phyloP scores from a whole-genome alignment of 2,888 invertebrate genomes.

The Hirtodrosophila histrioides region DNA sequence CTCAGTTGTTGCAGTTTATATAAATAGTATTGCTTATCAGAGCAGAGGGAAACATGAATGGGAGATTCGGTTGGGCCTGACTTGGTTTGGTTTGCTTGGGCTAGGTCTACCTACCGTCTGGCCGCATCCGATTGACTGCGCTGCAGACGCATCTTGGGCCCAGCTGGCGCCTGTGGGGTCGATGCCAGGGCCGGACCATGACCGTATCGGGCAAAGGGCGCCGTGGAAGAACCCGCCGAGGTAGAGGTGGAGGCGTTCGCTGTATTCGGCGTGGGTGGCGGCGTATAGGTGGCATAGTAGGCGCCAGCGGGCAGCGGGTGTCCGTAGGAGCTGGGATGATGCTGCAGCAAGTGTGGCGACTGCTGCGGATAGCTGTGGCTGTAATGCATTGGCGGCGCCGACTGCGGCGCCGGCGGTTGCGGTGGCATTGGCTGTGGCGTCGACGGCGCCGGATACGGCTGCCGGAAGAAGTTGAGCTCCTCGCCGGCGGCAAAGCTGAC shows the following conservation, averaged over 20 bases:
- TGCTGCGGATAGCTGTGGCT: constrained; percentile 74
- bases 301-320: constrained; percentile 37
- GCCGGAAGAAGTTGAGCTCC: constrained; percentile 81
- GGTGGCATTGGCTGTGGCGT: constrained; percentile 72
- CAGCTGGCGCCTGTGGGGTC: constrained; percentile 61
- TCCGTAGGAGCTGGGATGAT: constrained; percentile 65
- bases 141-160: constrained; percentile 74
- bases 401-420: constrained; percentile 76
- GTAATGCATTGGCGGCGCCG: constrained; percentile 80
- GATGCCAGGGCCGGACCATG: constrained; percentile 60
- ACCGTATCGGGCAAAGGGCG: constrained; percentile 47
- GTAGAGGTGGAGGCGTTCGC: constrained; percentile 65
- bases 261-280: constrained; percentile 82
- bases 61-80: neutral
- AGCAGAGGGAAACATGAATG: neutral
- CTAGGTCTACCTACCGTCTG: constrained; percentile 80
- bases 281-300: constrained; percentile 78
- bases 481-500: constrained; percentile 81
- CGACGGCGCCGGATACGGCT: constrained; percentile 74
- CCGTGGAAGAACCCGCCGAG: constrained; percentile 29
- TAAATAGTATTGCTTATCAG: constrained; percentile 3
- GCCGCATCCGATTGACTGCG: constrained; percentile 82
- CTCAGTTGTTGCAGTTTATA: neutral
- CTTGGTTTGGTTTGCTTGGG: neutral
- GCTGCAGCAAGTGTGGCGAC: constrained; percentile 66